Evolutionary conservation across 2,888 invertebrate genomes (phyloP).

Genomic region (Acleris sparsana): DNA sequence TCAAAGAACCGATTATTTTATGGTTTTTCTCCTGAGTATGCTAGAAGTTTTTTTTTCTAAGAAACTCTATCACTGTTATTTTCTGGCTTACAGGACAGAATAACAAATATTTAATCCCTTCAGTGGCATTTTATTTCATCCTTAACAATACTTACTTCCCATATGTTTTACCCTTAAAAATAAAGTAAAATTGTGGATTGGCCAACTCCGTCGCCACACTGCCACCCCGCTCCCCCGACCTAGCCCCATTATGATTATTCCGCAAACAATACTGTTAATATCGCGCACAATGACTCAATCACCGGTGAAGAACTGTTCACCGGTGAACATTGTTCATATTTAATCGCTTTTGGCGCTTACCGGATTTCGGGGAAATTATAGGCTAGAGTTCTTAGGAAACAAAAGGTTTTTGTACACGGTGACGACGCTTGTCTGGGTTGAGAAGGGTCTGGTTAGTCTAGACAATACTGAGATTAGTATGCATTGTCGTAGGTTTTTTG

Average conservation of each 20-base stretch:
- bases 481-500: too few species aligned
- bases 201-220: conserved; percentile 50
- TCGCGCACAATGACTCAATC: conserved; percentile 76
- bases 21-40: too few species aligned
- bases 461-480: too few species aligned
- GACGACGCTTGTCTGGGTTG: too few species aligned
- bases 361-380: conserved; percentile 12
- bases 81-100: too few species aligned
- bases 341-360: conserved; percentile 20
- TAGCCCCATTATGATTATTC: conserved; percentile 72
- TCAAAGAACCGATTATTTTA: too few species aligned
- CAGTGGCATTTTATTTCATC: too few species aligned
- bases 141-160: too few species aligned
- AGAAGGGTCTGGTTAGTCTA: too few species aligned
- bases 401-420: conserved; percentile 1
- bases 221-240: conserved; percentile 46
- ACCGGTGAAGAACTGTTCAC: conserved; percentile 49
- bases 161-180: background rate
- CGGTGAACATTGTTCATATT: conserved; percentile 15
- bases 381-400: conserved; percentile 2
- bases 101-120: too few species aligned
- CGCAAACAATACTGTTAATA: conserved; percentile 80
- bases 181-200: background rate
- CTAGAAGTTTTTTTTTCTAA: too few species aligned
- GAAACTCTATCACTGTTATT: too few species aligned